Evolutionary conservation across 2,797 vertebrate species (phyloP), one percentile per base, ranked within the genome.

Genomic region (Tokudaia tokunoshimensis): DNA sequence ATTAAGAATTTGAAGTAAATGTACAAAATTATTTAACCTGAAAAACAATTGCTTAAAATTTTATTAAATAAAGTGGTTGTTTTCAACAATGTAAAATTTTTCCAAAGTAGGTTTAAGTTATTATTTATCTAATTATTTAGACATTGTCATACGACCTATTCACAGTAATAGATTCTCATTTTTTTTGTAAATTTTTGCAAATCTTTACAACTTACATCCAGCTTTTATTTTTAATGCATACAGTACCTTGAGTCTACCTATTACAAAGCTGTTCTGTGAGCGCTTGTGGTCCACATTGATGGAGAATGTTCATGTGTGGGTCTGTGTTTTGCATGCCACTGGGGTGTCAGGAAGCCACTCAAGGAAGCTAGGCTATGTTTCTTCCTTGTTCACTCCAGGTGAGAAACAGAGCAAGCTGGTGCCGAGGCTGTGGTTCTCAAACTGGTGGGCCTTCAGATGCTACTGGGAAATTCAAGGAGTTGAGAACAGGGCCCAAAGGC

Each of bases 1-100:
- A 84, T 86, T 72, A 83, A 47, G 17, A 92, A 76, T 72, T 97
- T 70, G 24, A 86, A 91, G 41, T 92, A 76, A 86, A 90, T 47
- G 76, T 20, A n/a, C 1, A 86, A 44, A 87, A 52, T 47, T 2
- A 87, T 85, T 81, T 67, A 61, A 50, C 80, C 90, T 82, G 59
- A 91, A 92, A 63, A 67, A 37, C 29, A 72, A 75, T 34, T 89
- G 10, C 72, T 76, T 3, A 26, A 75, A 87, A 57, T 41, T 83
- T 59, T 41, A 12, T 63, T 96, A 52, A 75, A 82, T 86, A 55
- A 79, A 89, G 1, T 41, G 52, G 61, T 70, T 83, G 19, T 89
- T 89, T 92, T 85, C 26, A 29, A 57, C 17, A 50, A 6, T 65
- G 9, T 52, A 41, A 67, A 34, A 6, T 14, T 8, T 90, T 91